Percentiles rank a stretch among this genome's conserved stretches.
phyloP scores from a whole-genome alignment of 1,140 invertebrate species.

The Telenomus remus region DNA sequence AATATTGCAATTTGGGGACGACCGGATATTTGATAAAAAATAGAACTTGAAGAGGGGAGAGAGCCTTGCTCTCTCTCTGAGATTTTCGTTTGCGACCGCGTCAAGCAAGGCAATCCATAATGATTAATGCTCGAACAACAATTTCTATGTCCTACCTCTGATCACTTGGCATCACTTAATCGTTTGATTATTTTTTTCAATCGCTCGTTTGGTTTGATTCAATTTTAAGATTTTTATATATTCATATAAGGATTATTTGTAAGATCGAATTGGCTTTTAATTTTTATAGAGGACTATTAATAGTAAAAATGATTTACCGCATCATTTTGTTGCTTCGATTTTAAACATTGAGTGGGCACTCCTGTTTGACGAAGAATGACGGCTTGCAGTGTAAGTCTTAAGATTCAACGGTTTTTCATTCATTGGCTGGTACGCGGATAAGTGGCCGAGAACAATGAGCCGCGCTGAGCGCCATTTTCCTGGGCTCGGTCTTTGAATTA shows the following conservation, averaged over 20 bases:
- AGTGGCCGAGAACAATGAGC: slow-evolving; percentile 49
- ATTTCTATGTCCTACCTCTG: not conserved
- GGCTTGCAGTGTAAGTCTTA: slow-evolving; percentile 28
- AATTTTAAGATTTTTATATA: too few species aligned
- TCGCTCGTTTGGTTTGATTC: too few species aligned
- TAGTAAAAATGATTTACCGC: too few species aligned
- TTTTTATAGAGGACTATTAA: too few species aligned
- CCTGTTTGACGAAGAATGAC: slow-evolving; percentile 37
- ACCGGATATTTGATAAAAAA: slow-evolving; percentile 10
- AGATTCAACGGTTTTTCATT: slow-evolving; percentile 52
- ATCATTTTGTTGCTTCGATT: slow-evolving; percentile 2
- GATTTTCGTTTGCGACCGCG: slow-evolving; percentile 22
- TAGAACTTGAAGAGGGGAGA: slow-evolving; percentile 22
- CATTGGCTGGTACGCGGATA: slow-evolving; percentile 43
- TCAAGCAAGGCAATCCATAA: slow-evolving; percentile 10
- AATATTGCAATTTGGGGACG: slow-evolving; percentile 21
- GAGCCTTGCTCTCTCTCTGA: slow-evolving; percentile 21
- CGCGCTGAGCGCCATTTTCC: slow-evolving; percentile 51
- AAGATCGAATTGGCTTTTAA: too few species aligned
- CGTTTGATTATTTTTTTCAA: too few species aligned
- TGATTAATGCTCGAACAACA: slow-evolving; percentile 17
- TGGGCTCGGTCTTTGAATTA: slow-evolving; percentile 58
- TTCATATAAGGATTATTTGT: too few species aligned
- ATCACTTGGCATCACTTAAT: not conserved
- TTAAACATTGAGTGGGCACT: slow-evolving; percentile 27